A percentile compares a stretch with the other conserved stretches of the same genome.
Conservation (phyloP, 2,888 invertebrate species). For the Azorinus chamasolen region DNA sequence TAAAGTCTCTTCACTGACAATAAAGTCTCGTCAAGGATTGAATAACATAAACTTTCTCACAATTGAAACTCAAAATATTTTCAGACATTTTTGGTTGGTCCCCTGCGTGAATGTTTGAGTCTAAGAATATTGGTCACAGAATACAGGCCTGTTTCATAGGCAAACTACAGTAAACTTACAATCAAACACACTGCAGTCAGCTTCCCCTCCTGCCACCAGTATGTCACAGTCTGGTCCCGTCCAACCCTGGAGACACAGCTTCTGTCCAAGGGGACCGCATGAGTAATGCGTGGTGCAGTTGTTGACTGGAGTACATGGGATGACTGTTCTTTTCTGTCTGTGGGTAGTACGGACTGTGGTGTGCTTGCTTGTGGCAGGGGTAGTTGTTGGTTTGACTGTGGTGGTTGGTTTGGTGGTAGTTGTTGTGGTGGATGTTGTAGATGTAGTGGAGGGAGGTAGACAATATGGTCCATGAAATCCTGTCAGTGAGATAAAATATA, state of each 20-base stretch:
- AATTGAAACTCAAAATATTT: no score
- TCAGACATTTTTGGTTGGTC: no score
- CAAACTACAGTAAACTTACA: no score
- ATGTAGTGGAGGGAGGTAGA: background rate
- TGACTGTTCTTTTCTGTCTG: background rate
- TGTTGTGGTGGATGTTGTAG: conserved; percentile 5
- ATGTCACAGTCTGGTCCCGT: conserved; percentile 41
- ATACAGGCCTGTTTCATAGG: no score
- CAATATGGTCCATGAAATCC: no score
- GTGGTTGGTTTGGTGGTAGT: conserved; percentile 12
- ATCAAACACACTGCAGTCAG: conserved; percentile 48
- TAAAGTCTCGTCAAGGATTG: no score
- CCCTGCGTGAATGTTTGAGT: no score
- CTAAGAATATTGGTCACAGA: no score
- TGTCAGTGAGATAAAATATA: no score
- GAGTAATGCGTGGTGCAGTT: conserved; percentile 38
- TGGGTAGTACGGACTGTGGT: conserved; percentile 11
- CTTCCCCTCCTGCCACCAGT: conserved; percentile 16
- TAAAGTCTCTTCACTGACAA: no score
- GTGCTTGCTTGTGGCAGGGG: conserved; percentile 6
- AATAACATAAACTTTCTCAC: no score
- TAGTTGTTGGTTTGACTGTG: conserved; percentile 6
- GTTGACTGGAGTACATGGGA: conserved; percentile 38
- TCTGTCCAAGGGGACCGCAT: conserved; percentile 43
- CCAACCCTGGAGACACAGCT: conserved; percentile 52